Evolutionary conservation across 1,140 invertebrate genomes (phyloP).

Genomic region (Drosophila fuyamai): DNA sequence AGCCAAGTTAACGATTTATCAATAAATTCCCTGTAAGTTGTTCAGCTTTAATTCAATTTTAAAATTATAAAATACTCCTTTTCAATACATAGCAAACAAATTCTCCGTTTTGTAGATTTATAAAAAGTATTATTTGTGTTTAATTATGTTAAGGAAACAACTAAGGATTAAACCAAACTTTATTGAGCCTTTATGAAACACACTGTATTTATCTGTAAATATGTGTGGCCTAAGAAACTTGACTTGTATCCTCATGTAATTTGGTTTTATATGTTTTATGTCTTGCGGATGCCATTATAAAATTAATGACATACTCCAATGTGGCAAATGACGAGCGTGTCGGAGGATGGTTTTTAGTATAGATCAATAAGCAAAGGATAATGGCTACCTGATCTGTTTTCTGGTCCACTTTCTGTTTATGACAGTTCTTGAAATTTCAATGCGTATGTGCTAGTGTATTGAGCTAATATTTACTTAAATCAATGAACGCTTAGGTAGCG

Average conservation of each 20-base stretch:
- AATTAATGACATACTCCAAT: constrained; percentile 61
- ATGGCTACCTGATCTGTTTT: not conserved
- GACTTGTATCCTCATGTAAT: constrained; percentile 30
- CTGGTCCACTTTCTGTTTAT: constrained; percentile 27
- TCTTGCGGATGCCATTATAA: constrained; percentile 68
- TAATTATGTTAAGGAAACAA: too few relatives aligned
- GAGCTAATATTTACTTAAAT: constrained; percentile 62
- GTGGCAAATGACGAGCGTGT: constrained; percentile 4
- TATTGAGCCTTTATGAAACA: not conserved
- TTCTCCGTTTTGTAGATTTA: too few relatives aligned
- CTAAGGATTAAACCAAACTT: too few relatives aligned
- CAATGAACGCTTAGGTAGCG: constrained; percentile 52
- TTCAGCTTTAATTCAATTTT: too few relatives aligned
- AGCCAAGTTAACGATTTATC: too few relatives aligned
- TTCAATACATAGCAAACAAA: too few relatives aligned
- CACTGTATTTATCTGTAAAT: constrained; percentile 16
- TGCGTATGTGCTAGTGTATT: constrained; percentile 23
- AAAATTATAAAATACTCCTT: too few relatives aligned
- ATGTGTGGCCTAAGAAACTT: constrained; percentile 19
- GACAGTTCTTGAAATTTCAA: constrained; percentile 42
- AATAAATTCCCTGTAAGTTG: too few relatives aligned
- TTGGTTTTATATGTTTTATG: constrained; percentile 68
- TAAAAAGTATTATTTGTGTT: too few relatives aligned
- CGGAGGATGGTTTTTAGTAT: not conserved
- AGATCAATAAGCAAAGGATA: not conserved